Evolutionary conservation across 1,140 invertebrate genomes (phyloP).

Genomic region (Meloidogyne hapla): DNA sequence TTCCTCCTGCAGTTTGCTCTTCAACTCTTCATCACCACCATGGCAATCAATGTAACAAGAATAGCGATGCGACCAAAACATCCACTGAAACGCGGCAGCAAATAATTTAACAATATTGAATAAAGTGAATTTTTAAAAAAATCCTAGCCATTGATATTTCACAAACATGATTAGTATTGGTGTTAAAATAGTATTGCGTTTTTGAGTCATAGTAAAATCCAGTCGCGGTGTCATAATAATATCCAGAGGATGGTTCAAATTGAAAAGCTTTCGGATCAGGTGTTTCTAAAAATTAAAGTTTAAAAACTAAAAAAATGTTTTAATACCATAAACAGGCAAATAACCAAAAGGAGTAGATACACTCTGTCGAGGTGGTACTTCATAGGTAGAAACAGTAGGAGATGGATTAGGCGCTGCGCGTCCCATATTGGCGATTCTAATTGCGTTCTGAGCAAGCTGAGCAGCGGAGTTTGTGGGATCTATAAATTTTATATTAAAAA

Average conservation of each 20-base stretch:
- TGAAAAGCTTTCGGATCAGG: constrained; percentile 88
- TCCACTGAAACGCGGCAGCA: constrained; percentile 71
- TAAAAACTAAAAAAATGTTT: background rate
- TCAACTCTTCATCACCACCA: constrained; percentile 49
- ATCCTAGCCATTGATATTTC: background rate
- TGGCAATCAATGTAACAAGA: constrained; percentile 71
- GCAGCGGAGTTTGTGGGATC: constrained; percentile 81
- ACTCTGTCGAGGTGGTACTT: constrained; percentile 36
- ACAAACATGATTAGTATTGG: constrained; percentile 71
- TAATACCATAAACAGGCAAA: constrained; percentile 60
- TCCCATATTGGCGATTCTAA: constrained; percentile 73
- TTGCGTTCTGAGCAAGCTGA: constrained; percentile 82
- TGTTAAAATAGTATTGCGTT: constrained; percentile 73
- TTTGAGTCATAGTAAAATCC: constrained; percentile 78
- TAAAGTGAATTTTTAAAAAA: background rate
- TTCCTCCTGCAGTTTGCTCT: constrained; percentile 51
- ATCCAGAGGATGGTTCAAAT: constrained; percentile 90
- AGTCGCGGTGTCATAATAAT: constrained; percentile 89
- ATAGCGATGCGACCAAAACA: constrained; percentile 87
- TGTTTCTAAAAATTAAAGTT: constrained; percentile 37
- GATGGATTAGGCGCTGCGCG: constrained; percentile 19
- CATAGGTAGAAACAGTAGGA: constrained; percentile 20
- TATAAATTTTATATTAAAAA: constrained; percentile 16
- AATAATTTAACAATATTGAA: constrained; percentile 1
- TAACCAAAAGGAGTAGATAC: constrained; percentile 54